Evolutionary conservation across 2,797 vertebrate species (phyloP), one percentile per base, ranked within the genome.

Genomic region (Coranthus polyacanthus): DNA sequence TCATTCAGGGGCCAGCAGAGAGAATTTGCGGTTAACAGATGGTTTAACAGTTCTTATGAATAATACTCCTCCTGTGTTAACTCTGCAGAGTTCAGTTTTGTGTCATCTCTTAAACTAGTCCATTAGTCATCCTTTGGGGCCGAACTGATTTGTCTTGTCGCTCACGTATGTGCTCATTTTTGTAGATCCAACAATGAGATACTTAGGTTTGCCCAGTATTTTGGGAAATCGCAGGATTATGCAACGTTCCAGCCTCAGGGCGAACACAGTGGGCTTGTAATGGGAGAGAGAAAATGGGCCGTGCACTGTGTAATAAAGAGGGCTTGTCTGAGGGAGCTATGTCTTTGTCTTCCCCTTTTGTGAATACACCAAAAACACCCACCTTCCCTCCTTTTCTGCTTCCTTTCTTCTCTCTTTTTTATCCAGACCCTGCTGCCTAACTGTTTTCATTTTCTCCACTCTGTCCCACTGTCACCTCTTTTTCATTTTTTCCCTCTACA

Each of bases 201-300:
- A 52, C 49, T 24, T 29, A 37, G 5, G 47, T 49, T 60, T 16
- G 29, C 56, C 61, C 47, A 6, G 37, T 57, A 24, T 81, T 65
- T 41, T 32, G 2, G 38, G 56, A 58, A 73, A 26, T 58, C 9
- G 6, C 15, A 15, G 52, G 26, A 18, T 88, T 79, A 79, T 32
- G 73, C 67, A 85, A 74, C 12, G 2, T 3, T 39, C 9, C 50
- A 7, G 63, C 85, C 82, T 56, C 54, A 0, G 63, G 78, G 55
- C 18, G 2, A 70, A 84, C 20, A 46, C 68, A 64, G 17, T 42
- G 53, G 60, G 55, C 53, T 62, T 17, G 73, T 68, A 72, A 69
- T 9, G 3, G 45, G 64, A 60, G 66, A 59, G 69, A 59, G 67
- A 73, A 84, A 71, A 22, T 68, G 69, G 75, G 79, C 53, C n/a